A percentile compares a stretch with the other conserved stretches of the same genome.
phyloP scores from a whole-genome alignment of 2,888 invertebrate genomes.

The Acanthopleura granulata region DNA sequence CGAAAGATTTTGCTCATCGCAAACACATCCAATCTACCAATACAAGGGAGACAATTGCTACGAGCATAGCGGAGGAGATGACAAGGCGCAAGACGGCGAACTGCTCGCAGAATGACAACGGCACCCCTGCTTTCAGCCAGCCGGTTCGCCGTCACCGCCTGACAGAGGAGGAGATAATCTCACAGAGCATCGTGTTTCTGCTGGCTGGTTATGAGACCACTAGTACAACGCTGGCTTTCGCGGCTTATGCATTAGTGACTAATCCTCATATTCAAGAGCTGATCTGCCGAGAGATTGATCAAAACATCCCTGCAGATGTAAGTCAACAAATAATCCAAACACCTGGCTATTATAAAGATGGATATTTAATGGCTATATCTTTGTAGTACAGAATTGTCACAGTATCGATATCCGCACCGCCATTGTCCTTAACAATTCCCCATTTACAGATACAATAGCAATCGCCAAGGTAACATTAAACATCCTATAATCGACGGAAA shows the following conservation, averaged over 20 bases:
- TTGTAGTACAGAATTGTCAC: no score
- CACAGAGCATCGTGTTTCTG: conserved; percentile 70
- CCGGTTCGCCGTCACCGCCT: conserved; percentile 22
- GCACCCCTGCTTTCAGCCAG: not conserved
- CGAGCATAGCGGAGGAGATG: not conserved
- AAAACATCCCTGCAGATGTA: conserved; percentile 45
- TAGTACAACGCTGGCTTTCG: conserved; percentile 71
- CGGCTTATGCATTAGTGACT: conserved; percentile 69
- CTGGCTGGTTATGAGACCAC: conserved; percentile 74
- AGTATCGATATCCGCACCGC: no score
- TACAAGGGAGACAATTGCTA: not conserved
- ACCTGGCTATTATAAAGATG: no score
- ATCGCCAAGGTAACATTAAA: no score
- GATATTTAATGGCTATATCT: no score
- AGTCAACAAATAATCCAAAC: not conserved
- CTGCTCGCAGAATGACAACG: not conserved
- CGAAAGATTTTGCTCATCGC: not conserved
- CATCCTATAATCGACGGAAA: no score
- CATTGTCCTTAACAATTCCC: no score
- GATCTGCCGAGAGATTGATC: conserved; percentile 68
- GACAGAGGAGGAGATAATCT: conserved; percentile 60
- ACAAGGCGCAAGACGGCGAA: not conserved
- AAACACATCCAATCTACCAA: not conserved
- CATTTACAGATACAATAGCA: no score
- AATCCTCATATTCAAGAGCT: conserved; percentile 70